Evolutionary conservation across 2,113 vertebrate genomes (phyloP), one percentile per base, ranked within the genome.

Genomic region (Ia io): DNA sequence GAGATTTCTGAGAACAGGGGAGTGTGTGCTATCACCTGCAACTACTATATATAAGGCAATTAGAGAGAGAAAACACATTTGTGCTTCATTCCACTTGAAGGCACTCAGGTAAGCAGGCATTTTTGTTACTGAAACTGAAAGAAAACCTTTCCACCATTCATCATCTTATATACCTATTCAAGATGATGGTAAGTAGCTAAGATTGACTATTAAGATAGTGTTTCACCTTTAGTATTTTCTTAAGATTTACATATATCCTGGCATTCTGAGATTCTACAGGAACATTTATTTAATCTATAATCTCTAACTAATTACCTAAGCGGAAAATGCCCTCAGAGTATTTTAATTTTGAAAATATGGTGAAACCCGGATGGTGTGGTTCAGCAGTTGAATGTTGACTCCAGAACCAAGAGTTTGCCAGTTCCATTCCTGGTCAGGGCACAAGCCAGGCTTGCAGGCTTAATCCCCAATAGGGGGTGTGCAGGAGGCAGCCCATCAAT

Each of bases 201-300:
- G 47, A 35, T 14, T 35, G 49, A 79, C 11, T 79, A 53, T 78
- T 22, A 78, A 56, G 35, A 71, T 47, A 61, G 5, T 90, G 4
- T 73, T 96, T 61, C 73, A 90, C 2, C 53, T 83, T 23, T 59
- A 83, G 5, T 77, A n/a, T 76, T 71, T 80, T 91, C 17, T 83
- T 32, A 90, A 71, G 71, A 59, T 85, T 93, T 90, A 87, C 0
- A 88, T 6, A 61, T 1, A 85, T 92, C 4, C 14, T 92, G 67
- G 59, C 1, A 89, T 37, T 74, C 22, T 35, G 30, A 93, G 35
- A 89, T 90, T 95, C 86, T 96, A 93, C 49, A 37, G 61, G 12
- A 94, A 0, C 35, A 30, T 93, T 73, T 92, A 91, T 88, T 79
- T 93, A 59, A 93, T 88, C 0, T 0, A 94, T 95, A 96, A 93